A percentile compares a stretch with the other conserved stretches of the same genome.
phyloP scores from a whole-genome alignment of 2,888 invertebrate genomes.

The Epistrophe grossulariae region DNA sequence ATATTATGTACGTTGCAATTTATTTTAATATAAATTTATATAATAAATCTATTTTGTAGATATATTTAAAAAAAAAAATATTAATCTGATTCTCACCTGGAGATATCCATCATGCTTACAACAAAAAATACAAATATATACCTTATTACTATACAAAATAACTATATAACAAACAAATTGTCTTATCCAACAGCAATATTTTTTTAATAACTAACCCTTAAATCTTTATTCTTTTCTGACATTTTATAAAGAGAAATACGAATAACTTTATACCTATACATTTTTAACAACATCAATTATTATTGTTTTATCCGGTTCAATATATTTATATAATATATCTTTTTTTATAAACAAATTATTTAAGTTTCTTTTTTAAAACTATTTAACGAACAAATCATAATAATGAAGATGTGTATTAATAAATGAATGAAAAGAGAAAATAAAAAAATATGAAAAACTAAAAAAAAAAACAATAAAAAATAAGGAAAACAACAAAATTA shows the following conservation, averaged over 20 bases:
- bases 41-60: neutral
- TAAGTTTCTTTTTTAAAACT: constrained; percentile 20
- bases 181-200: constrained; percentile 41
- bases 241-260: neutral
- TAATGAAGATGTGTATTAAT: constrained; percentile 45
- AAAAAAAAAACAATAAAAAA: too few relatives aligned
- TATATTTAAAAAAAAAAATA: constrained; percentile 15
- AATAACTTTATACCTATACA: neutral
- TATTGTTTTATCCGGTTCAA: constrained; percentile 34
- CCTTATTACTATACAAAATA: neutral
- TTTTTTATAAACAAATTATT: constrained; percentile 14
- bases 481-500: constrained; percentile 21
- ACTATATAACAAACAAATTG: neutral
- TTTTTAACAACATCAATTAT: neutral
- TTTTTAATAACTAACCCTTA: constrained; percentile 46
- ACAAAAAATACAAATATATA: neutral
- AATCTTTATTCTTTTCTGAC: constrained; percentile 12
- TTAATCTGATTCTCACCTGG: neutral
- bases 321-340: neutral
- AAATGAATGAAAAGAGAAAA: constrained; percentile 38
- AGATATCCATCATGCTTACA: constrained; percentile 11
- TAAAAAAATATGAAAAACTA: neutral
- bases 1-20: constrained; percentile 60
- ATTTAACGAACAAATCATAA: constrained; percentile 56
- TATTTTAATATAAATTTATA: constrained; percentile 47